phyloP scores from a whole-genome alignment of 2,113 vertebrate species.

The Colistium nudipinnis region DNA sequence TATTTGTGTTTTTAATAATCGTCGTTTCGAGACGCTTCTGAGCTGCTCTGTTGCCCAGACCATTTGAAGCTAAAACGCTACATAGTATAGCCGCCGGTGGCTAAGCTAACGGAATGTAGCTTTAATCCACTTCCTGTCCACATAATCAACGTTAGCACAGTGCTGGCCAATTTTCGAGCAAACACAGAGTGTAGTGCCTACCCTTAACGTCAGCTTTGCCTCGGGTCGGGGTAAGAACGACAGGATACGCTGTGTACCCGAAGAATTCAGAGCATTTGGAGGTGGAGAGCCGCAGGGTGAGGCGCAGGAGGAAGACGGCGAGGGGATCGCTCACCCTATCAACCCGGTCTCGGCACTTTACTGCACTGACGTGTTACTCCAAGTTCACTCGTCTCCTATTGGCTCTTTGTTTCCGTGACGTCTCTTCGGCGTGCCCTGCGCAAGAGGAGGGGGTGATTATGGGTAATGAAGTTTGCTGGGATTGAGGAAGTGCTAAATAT shows the following conservation, averaged over 20 bases:
- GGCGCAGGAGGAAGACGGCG: slow-evolving; percentile 17
- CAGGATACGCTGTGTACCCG: background rate
- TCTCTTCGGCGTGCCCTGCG: background rate
- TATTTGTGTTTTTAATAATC: background rate
- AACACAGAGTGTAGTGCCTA: slow-evolving; percentile 35
- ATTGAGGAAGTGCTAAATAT: no score
- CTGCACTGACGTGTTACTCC: slow-evolving; percentile 81
- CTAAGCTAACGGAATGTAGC: slow-evolving; percentile 67
- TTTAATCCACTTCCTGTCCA: slow-evolving; percentile 47
- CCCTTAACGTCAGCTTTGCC: slow-evolving; percentile 50
- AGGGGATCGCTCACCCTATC: slow-evolving; percentile 21
- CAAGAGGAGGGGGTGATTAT: background rate
- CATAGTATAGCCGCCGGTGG: background rate
- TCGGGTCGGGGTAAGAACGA: slow-evolving; percentile 16
- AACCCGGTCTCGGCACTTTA: slow-evolving; percentile 66
- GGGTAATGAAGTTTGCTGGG: slow-evolving; percentile 45
- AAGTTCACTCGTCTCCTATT: slow-evolving; percentile 58
- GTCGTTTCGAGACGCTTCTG: background rate
- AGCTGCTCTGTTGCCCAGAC: background rate
- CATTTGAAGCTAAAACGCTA: slow-evolving; percentile 21
- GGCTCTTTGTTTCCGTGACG: slow-evolving; percentile 50
- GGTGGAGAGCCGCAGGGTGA: background rate
- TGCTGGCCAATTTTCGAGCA: background rate
- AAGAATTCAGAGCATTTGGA: slow-evolving; percentile 59
- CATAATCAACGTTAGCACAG: background rate